Base-by-base conservation (phyloP, 1,140 invertebrate genomes). In the Paraescarpia echinospica region DNA sequence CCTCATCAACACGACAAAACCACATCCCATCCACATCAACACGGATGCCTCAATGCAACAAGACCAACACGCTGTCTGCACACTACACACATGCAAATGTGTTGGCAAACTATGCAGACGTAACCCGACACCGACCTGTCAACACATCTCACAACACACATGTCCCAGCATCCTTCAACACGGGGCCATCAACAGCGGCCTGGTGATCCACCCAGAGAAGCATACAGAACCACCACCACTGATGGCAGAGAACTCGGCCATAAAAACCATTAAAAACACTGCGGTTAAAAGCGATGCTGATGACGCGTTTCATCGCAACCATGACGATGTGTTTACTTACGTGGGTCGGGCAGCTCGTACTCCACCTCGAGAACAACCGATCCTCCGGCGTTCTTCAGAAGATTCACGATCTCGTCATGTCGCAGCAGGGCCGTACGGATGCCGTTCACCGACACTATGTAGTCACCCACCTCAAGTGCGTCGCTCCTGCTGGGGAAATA, bases 361-460 rank as follows among this genome's bases (percentile, higher is more conserved):
- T 98, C 98, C 92, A 98, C 97, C 96, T 98, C 98, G 51, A 98
- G 96, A 1, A 97, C 96, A 18, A 98, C 97, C 89, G 97, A 97
- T 92, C 97, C 97, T 91, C 97, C 97, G 12, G 97, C 97, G 96
- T 97, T 98, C 94, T 98, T 97, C 77, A 98, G 96, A 88, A 98
- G 95, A 93, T 97, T 97, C 91, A 98, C 97, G 1, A 98, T 97
- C 95, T 98, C 97, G 92, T 98, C 97, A 95, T 98, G 98, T 93
- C 97, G 97, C 94, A 98, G 96, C n/a, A 97, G 96, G 1, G 97
- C 96, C 1, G 98, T 98, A 89, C 97, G 97, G 93, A 98, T 98
- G 22, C 98, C 98, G 96, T 98, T 98, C 91, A 98, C 97, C 94
- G 97, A 97, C 94, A 98, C 96, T 35, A 98, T 97, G 92, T 97